Percentiles rank a stretch among this genome's conserved stretches.
These are phyloP conservation scores for Spheniscus mendiculus DNA, from an alignment of 2,113 vertebrate species.

Conservation along the genomic window DNA sequence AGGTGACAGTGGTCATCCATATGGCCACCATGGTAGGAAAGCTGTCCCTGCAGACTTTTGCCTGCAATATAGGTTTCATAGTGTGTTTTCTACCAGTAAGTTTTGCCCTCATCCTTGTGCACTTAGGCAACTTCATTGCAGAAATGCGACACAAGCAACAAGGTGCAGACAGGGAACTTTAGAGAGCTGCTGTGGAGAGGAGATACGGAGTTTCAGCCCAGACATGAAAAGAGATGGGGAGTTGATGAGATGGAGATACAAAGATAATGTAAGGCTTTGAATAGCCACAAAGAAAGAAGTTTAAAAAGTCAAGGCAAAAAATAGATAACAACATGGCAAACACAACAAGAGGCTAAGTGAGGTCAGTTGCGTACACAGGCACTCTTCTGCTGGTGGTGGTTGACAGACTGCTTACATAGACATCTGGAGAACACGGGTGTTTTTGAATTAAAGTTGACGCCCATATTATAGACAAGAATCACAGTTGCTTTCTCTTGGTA, in stretches of 20 bases:
- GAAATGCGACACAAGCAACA: background rate
- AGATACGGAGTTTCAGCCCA: background rate
- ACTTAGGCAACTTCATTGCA: background rate
- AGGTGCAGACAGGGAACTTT: background rate
- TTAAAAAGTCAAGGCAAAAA: background rate
- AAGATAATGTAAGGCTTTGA: background rate
- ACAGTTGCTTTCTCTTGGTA: background rate
- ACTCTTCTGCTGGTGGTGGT: background rate
- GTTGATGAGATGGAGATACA: background rate
- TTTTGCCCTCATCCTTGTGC: background rate
- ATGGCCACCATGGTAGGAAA: background rate
- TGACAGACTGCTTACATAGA: background rate
- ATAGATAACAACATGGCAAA: background rate
- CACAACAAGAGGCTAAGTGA: background rate
- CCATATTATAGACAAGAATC: background rate
- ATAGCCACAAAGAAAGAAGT: background rate
- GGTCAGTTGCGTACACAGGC: background rate
- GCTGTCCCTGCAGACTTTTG: background rate
- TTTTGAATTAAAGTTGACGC: background rate
- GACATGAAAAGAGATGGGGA: background rate
- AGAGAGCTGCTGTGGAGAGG: background rate
- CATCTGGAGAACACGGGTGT: background rate
- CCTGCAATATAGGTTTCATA: background rate
- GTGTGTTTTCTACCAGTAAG: background rate
- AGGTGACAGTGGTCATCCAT: background rate